phyloP scores from a whole-genome alignment of 2,888 invertebrate genomes.

The Sepiola atlantica region DNA sequence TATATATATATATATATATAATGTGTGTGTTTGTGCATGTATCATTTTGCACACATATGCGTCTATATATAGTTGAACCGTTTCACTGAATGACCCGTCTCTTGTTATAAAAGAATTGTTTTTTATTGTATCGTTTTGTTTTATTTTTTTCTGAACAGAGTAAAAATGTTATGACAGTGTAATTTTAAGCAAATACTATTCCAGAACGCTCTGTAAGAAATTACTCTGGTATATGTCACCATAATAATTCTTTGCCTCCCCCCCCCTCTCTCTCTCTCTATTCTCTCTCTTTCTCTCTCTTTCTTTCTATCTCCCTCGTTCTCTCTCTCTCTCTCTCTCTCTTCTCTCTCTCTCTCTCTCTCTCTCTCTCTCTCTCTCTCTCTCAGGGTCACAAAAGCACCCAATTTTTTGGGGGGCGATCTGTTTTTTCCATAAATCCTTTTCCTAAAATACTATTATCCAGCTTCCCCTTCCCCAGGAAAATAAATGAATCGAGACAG shows the following conservation, averaged over 20 bases:
- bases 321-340: too few species aligned
- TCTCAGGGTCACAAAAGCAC: background rate
- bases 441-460: background rate
- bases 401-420: background rate
- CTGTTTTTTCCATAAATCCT: background rate
- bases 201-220: background rate
- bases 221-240: background rate
- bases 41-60: too few species aligned
- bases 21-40: too few species aligned
- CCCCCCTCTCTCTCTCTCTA: background rate
- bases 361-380: too few species aligned
- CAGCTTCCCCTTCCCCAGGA: background rate
- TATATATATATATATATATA: too few species aligned
- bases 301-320: too few species aligned
- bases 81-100: too few species aligned
- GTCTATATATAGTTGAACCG: too few species aligned
- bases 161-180: background rate
- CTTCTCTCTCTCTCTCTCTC: background rate
- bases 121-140: background rate
- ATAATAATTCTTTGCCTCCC: background rate
- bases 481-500: too few species aligned
- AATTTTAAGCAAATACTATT: background rate
- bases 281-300: too few species aligned
- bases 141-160: background rate
- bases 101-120: too few species aligned